Conservation (phyloP, 2,888 invertebrate genomes). For the Metacarcinus magister region DNA sequence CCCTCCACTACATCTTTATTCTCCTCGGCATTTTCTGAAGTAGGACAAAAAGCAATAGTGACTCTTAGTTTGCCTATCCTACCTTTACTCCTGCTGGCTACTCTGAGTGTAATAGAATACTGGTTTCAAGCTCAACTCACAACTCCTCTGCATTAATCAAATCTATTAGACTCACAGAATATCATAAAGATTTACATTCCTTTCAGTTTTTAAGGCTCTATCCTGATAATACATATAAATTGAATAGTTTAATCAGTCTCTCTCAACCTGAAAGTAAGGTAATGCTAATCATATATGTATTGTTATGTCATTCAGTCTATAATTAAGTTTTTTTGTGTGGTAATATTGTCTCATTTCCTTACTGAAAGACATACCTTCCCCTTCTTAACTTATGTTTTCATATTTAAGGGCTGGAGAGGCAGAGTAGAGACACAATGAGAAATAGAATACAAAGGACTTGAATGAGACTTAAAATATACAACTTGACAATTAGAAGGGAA, state of each 20-base stretch:
- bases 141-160: no score
- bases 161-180: background rate
- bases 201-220: background rate
- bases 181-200: background rate
- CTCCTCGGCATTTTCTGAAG: slow-evolving; percentile 22
- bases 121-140: no score
- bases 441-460: background rate
- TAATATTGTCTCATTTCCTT: background rate
- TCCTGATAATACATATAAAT: background rate
- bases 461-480: background rate
- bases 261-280: background rate
- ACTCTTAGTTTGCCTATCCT: background rate
- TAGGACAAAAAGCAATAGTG: background rate
- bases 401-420: background rate
- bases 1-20: slow-evolving; percentile 72
- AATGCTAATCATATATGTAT: background rate
- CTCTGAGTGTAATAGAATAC: background rate
- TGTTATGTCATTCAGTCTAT: background rate
- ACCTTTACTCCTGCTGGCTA: background rate
- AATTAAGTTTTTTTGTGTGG: background rate
- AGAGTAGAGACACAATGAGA: background rate
- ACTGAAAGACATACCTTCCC: background rate
- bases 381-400: background rate
- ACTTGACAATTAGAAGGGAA: no score
- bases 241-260: background rate